phyloP scores from a whole-genome alignment of 2,888 invertebrate genomes.

The Bimastos eiseni region DNA sequence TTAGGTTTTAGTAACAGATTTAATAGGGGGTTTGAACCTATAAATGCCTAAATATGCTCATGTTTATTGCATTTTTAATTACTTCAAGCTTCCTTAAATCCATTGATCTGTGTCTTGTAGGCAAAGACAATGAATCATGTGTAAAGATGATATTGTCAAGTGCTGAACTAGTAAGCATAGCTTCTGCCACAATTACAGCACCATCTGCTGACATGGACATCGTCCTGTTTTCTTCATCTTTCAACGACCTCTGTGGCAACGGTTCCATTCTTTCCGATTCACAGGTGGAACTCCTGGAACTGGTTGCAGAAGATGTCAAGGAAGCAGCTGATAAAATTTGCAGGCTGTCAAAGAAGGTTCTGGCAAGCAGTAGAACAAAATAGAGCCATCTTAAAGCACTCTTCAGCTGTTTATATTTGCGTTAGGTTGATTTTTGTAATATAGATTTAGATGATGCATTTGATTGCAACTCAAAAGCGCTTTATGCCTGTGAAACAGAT shows the following conservation, averaged over 20 bases:
- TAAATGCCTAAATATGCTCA: too few species aligned
- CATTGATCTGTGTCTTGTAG: constrained; percentile 9
- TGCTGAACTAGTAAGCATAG: neutral
- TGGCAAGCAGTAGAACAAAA: neutral
- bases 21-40: too few species aligned
- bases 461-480: neutral
- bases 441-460: neutral
- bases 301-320: constrained; percentile 9
- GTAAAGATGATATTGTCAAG: neutral
- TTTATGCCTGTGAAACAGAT: neutral
- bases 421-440: neutral
- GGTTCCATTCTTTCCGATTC: constrained; percentile 22
- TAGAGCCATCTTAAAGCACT: neutral
- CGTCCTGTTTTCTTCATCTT: neutral
- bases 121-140: neutral
- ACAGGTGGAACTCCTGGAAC: constrained; percentile 17
- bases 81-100: neutral
- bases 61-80: neutral
- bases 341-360: neutral
- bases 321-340: constrained; percentile 1
- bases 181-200: neutral
- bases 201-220: constrained; percentile 16
- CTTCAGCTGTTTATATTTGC: neutral
- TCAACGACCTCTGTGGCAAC: neutral
- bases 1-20: too few species aligned